These are phyloP conservation scores for Pseudochirops cupreus DNA, from an alignment of 2,797 vertebrate genomes.

Conservation along the genomic window DNA sequence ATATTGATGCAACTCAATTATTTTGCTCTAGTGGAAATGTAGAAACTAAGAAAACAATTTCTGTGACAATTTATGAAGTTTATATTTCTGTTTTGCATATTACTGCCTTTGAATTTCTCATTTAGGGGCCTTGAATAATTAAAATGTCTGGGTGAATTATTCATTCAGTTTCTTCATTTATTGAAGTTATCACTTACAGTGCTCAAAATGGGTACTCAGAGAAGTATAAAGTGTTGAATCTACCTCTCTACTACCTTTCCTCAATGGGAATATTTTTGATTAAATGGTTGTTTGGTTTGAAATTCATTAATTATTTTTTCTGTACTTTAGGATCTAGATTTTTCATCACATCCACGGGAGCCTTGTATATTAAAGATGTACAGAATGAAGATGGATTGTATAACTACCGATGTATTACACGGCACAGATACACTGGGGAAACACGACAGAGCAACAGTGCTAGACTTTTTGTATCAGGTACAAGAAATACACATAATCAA, in stretches of 20 bases:
- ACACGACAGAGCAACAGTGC: slow-evolving; percentile 99
- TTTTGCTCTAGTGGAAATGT: background rate
- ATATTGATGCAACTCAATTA: background rate
- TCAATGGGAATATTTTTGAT: too few species aligned
- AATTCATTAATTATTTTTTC: background rate
- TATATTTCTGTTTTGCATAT: background rate
- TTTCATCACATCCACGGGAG: slow-evolving; percentile 99
- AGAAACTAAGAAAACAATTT: background rate
- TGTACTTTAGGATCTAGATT: slow-evolving; percentile 97
- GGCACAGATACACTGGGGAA: slow-evolving; percentile 98
- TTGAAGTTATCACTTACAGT: background rate
- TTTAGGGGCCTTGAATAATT: background rate
- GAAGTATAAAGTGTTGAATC: background rate
- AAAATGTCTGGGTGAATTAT: background rate
- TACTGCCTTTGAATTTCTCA: background rate
- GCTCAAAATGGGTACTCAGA: background rate
- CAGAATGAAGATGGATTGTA: slow-evolving; percentile 99
- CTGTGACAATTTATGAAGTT: background rate
- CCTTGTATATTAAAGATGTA: slow-evolving; percentile 99
- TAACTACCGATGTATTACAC: slow-evolving; percentile 98
- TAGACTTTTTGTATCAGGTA: slow-evolving; percentile 97
- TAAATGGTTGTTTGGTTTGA: background rate
- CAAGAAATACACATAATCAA: fast-evolving
- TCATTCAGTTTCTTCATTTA: background rate
- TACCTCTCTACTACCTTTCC: background rate